Base-by-base conservation (phyloP, 2,888 invertebrate species). In the Silvanus unidentatus region DNA sequence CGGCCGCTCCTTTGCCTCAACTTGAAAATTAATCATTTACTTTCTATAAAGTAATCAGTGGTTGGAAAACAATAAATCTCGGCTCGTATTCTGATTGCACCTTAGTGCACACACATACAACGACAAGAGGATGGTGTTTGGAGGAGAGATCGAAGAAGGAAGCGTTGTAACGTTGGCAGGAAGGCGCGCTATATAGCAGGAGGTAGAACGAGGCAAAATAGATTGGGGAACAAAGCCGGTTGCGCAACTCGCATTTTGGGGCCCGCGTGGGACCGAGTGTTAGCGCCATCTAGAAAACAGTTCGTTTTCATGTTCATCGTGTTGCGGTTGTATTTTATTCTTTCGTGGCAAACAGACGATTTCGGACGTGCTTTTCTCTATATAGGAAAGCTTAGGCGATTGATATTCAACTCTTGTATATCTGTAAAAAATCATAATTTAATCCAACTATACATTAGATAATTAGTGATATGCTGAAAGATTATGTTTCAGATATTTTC, bases 281-380 rank as follows among this genome's bases (percentile, higher is more conserved):
- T 57, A 61, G 59, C 62, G 64, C 64, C 64, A 55, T 63, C 63
- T 63, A 53, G 44, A 16, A 22, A 46, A 45, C 56, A 64, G 64
- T 63, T 60, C 55, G 57, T 45, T 52, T 45, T 52, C 52, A 50
- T 57, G 49, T 53, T 45, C 45, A 50, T 51, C 48, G 50, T 54
- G 58, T 54, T 50, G 53, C 54, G 61, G 59, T 59, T 50, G 63
- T 53, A 54, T 54, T 52, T 11, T 32, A 48, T 53, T 49, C 47
- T 54, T 45, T 49, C 51, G 54, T 44, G 49, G 36, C 39, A 48
- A 43, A 41, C n/a, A 11, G 32, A 32, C 46, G 34, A 22, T 42
- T 16, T 38, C 40, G 40, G 45, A 45, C 45, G 45, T 45, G 45
- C 29, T 22, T 16, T 34, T 27, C 22, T 40, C 8, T n/a, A n/a